Base-by-base conservation (phyloP, 2,888 invertebrate species). In the Chloroclysta siterata region DNA sequence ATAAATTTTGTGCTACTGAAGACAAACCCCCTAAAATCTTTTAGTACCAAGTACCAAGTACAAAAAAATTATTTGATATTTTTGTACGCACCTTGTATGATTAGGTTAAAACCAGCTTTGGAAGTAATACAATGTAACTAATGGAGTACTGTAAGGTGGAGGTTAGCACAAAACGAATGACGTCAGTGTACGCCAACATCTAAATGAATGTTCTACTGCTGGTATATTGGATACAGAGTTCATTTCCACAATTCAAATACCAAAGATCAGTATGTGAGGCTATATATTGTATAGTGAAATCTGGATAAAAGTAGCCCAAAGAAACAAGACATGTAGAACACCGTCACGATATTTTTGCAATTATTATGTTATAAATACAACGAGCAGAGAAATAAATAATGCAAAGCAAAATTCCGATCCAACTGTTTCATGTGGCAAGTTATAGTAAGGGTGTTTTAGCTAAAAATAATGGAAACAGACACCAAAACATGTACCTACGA, bases 401-500 rank as follows among this genome's bases (percentile, higher is more conserved):
- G 5, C 33, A 33, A 0, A 33, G 5, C 0, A 8, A 33, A 33
- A 33, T 33, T 33, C 33, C 33, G 33, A 33, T 33, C 33, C 5
- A 33, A 33, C 1, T 33, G 33, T 33, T 8, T 33, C 33, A 33
- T 33, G 33, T 33, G 6, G 33, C 8, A 33, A 22, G 22, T 11
- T 11, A n/a, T n/a, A 4, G 11, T 39, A 11, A 17, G 17, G 14
- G 46, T 46, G 7, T 46, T 1, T 17, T 17, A 46, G 46, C 42
- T 42, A 6, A 42, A 29, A 33, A 14, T 50, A n/a, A 46, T 53
- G 53, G 44, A 44, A 33, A 44, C 44, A 44, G 50, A 63, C 28
- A 63, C 63, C 41, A 47, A 46, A 53, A 33, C 41, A 52, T n/a
- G 33, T 53, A 10, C 36, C 11, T 11, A 56, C 28, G 47, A 48